A percentile compares a stretch with the other conserved stretches of the same genome.
Evolutionary conservation across 1,140 invertebrate genomes (phyloP).

Genomic region (Magallana gigas): DNA sequence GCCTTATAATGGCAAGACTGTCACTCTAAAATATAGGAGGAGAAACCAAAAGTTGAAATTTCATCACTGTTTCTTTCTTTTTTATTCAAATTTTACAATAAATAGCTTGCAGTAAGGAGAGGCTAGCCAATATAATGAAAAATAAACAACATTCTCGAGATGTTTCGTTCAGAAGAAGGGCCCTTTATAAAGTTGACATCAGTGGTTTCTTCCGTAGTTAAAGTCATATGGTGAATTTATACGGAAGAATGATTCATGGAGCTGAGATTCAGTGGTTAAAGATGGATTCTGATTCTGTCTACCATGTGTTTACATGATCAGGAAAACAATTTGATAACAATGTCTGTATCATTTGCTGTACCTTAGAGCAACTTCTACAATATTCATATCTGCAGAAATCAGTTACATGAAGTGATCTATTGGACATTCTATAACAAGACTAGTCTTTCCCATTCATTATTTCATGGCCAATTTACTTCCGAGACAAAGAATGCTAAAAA

Average conservation of each 20-base stretch:
- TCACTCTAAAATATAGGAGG: no score
- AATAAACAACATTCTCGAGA: conserved; percentile 22
- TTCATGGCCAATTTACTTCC: background rate
- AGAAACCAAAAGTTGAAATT: no score
- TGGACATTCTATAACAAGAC: no score
- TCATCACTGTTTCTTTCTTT: no score
- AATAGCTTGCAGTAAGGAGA: no score
- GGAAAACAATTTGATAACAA: background rate
- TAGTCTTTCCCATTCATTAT: no score
- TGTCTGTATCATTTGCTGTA: background rate
- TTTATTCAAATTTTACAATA: no score
- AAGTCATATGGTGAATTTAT: background rate
- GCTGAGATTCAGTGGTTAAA: no score
- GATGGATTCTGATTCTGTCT: conserved; percentile 20
- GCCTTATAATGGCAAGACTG: no score
- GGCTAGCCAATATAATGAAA: background rate
- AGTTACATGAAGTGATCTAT: no score
- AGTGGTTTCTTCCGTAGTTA: background rate
- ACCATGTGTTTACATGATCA: background rate
- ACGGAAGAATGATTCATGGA: conserved; percentile 10
- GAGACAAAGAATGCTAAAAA: background rate
- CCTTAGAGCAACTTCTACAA: no score
- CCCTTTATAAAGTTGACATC: background rate
- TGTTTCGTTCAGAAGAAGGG: background rate
- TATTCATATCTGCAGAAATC: no score